These are phyloP conservation scores for Aphelocoma coerulescens DNA, from an alignment of 2,113 vertebrate species.

Conservation along the genomic window DNA sequence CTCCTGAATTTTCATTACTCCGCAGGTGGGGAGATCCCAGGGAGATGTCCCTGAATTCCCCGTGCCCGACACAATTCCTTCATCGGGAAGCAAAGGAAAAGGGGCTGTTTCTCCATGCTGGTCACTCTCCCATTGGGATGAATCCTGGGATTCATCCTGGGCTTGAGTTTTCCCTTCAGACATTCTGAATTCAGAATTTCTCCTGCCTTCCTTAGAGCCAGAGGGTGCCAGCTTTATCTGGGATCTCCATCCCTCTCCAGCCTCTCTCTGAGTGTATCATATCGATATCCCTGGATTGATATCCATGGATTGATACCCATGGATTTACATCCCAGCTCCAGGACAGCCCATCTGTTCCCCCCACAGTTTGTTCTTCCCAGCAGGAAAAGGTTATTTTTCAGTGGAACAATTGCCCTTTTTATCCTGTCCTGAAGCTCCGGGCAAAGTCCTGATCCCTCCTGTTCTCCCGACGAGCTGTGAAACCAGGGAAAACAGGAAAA, in stretches of 20 bases:
- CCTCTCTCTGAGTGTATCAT: too few species aligned
- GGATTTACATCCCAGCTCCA: neutral
- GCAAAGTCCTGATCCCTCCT: neutral
- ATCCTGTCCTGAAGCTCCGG: neutral
- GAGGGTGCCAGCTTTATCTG: neutral
- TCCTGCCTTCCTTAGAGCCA: neutral
- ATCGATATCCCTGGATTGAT: neutral
- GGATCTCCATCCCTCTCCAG: neutral
- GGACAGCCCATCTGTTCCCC: neutral
- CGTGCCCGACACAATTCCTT: neutral
- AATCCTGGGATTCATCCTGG: neutral
- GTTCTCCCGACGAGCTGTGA: neutral
- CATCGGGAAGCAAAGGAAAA: neutral
- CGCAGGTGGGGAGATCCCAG: neutral
- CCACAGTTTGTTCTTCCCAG: neutral
- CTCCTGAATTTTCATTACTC: neutral
- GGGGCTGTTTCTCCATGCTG: neutral
- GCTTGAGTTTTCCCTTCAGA: neutral
- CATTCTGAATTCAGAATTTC: neutral
- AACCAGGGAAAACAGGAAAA: neutral
- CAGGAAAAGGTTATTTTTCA: neutral
- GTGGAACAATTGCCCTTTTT: neutral
- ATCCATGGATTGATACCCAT: accelerated
- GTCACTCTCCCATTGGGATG: neutral
- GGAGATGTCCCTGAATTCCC: neutral